A percentile compares a stretch with the other conserved stretches of the same genome.
These are phyloP conservation scores for Hemicrepidius hirtus DNA, from an alignment of 2,888 invertebrate species.

Conservation along the genomic window DNA sequence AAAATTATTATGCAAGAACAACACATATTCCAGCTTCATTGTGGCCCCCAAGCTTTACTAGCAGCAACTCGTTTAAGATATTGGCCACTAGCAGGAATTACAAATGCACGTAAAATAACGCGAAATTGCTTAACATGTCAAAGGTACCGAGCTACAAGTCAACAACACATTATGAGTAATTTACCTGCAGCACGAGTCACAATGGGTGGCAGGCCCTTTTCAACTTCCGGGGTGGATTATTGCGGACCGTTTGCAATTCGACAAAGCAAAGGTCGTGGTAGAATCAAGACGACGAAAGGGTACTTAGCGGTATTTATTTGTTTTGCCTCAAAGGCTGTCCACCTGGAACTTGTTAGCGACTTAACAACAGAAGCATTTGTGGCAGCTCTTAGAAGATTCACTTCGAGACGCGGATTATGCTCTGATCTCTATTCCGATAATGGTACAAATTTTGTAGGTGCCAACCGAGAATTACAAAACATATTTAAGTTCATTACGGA, in stretches of 20 bases:
- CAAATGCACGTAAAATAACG: too few relatives aligned
- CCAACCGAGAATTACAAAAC: background rate
- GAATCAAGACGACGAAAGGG: too few relatives aligned
- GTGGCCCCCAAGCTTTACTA: background rate
- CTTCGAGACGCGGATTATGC: background rate
- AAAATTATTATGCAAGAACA: too few relatives aligned
- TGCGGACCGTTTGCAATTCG: background rate
- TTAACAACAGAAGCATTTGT: conserved; percentile 5
- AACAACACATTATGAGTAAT: background rate
- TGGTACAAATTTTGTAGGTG: conserved; percentile 12
- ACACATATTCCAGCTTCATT: too few relatives aligned
- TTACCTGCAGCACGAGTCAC: too few relatives aligned
- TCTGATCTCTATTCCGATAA: conserved; percentile 1
- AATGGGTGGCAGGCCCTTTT: too few relatives aligned
- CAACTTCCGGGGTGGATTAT: background rate
- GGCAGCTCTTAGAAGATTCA: conserved; percentile 1
- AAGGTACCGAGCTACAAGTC: too few relatives aligned
- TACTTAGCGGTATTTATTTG: too few relatives aligned
- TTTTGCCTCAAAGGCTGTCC: conserved; percentile 11
- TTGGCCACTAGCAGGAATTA: background rate
- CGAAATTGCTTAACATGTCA: too few relatives aligned
- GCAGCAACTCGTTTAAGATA: background rate
- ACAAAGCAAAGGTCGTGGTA: too few relatives aligned
- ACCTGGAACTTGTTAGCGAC: conserved; percentile 8
- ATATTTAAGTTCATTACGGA: background rate